Evolutionary conservation across 2,888 invertebrate species (phyloP).

Genomic region (Siphonodentalium dalli): DNA sequence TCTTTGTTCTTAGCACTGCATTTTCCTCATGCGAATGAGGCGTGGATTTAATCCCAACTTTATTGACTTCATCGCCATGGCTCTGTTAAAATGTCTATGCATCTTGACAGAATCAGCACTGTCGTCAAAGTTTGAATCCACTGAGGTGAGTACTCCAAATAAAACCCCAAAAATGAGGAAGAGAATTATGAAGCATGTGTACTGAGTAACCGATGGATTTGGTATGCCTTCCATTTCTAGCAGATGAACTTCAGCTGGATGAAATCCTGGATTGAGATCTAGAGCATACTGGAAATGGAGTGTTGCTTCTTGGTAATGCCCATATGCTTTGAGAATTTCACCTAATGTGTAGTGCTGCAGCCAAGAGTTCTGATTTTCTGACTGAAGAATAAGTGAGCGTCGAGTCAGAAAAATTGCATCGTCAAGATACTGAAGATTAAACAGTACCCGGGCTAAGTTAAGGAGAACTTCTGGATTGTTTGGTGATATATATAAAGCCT

Average conservation of each 20-base stretch:
- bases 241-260: conserved; percentile 80
- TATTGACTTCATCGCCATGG: conserved; percentile 87
- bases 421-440: conserved; percentile 86
- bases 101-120: conserved; percentile 68
- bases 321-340: conserved; percentile 89
- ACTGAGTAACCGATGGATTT: conserved; percentile 81
- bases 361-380: conserved; percentile 83
- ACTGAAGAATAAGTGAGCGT: conserved; percentile 83
- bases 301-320: conserved; percentile 86
- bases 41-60: conserved; percentile 66
- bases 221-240: conserved; percentile 83
- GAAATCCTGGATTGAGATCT: conserved; percentile 84
- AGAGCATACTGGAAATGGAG: conserved; percentile 83
- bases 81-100: conserved; percentile 85
- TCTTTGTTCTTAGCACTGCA: conserved; percentile 31
- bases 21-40: conserved; percentile 46
- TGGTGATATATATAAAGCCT: conserved; percentile 81
- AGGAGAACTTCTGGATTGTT: conserved; percentile 86
- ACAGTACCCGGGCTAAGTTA: conserved; percentile 83
- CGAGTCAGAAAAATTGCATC: conserved; percentile 88
- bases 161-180: conserved; percentile 81
- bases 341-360: conserved; percentile 90
- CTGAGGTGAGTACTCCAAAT: conserved; percentile 81
- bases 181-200: conserved; percentile 85
- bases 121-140: conserved; percentile 68